Evolutionary conservation across 2,888 invertebrate genomes (phyloP), one percentile per base, ranked within the genome.

Genomic region (Patella caerulea): DNA sequence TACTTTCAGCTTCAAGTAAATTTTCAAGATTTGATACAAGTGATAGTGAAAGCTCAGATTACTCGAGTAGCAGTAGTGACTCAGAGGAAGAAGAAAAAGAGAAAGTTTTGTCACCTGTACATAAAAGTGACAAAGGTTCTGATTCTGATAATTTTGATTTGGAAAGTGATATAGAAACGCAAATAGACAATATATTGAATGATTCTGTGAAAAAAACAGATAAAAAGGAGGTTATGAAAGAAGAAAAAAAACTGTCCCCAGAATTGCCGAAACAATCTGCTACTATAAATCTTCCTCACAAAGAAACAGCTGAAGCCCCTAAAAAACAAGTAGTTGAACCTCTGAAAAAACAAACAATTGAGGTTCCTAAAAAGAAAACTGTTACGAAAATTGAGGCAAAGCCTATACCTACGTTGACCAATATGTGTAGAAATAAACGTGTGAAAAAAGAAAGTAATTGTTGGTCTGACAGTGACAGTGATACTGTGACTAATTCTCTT

Each of bases 1-100:
- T 56, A 65, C 77, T 80, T 82, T 14, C 81, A 84, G 85, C 83
- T 73, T 78, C 83, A 74, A 85, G 86, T 55, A 89, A 89, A 78
- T 89, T 89, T 81, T 82, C 86, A 45, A 83, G 89, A 2, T 88
- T 78, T 69, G 79, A 85, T 53, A 75, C 81, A n/a, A 84, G 84
- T 79, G 83, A 78, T 72, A 78, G 78, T 56, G 83, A 82, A n/a
- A 71, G 84, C 74, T 83, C 82, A 72, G 81, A 82, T 69, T 19
- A 11, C 24, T 65, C 65, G 11, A 65, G 65, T 65, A 65, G 65
- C 24, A 24, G 24, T 15, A 65, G 65, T 19, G 83, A 83, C 19
- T 74, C 83, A 19, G 84, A 85, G 15, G 69, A 72, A 17, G 75
- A 73, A 24, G 65, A 65, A 14, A 24, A 65, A 24, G 65, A 65